These are phyloP conservation scores for Lamprologus lemairii DNA, from an alignment of 2,113 vertebrate genomes.

Conservation along the genomic window DNA sequence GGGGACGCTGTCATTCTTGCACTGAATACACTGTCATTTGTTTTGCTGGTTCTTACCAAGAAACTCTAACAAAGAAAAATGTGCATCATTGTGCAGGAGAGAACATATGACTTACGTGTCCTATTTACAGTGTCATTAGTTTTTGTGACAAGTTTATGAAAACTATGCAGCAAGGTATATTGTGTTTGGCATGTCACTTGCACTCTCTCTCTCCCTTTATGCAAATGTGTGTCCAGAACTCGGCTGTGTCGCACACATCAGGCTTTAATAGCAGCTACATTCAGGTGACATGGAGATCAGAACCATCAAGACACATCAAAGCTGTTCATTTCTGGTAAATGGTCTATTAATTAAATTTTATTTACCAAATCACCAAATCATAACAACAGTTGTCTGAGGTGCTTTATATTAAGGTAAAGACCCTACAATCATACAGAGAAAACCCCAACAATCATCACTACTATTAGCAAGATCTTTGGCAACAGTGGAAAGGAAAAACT, in stretches of 20 bases:
- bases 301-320: background rate
- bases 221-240: background rate
- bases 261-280: conserved; percentile 1
- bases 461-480: background rate
- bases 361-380: background rate
- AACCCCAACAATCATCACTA: background rate
- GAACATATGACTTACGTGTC: background rate
- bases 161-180: background rate
- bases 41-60: background rate
- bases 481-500: background rate
- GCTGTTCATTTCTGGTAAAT: conserved; percentile 72
- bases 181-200: background rate
- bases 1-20: fast-evolving
- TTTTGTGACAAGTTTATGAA: background rate
- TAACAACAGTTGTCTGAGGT: fast-evolving
- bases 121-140: background rate
- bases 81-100: background rate
- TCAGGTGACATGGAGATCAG: conserved; percentile 67
- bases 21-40: background rate
- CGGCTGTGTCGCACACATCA: background rate
- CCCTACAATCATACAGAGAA: background rate
- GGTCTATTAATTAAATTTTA: background rate
- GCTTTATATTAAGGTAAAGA: background rate
- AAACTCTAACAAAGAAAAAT: background rate
- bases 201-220: background rate